A percentile compares a stretch with the other conserved stretches of the same genome.
phyloP scores from a whole-genome alignment of 2,888 invertebrate species.

The Crioceris asparagi region DNA sequence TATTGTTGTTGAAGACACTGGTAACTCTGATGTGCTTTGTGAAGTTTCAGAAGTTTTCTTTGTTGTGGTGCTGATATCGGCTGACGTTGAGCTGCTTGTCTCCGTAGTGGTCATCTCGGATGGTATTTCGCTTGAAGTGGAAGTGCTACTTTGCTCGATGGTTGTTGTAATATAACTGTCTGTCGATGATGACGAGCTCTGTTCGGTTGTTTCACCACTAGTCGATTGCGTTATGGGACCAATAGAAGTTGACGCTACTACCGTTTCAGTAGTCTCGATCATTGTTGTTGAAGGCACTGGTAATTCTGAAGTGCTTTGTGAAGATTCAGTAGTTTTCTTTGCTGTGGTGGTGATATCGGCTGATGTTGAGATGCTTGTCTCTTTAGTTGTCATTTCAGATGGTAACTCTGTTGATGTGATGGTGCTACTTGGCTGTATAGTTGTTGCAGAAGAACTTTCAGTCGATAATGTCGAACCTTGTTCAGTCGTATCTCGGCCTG shows the following conservation, averaged over 20 bases:
- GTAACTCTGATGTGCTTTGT: background rate
- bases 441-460: background rate
- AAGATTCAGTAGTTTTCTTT: no score
- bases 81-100: no score
- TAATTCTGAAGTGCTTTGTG: no score
- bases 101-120: no score
- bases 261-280: background rate
- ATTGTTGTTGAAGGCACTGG: background rate
- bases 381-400: background rate
- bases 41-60: slow-evolving; percentile 1
- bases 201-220: background rate
- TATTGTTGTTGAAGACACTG: background rate
- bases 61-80: slow-evolving; percentile 1
- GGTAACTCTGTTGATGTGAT: slow-evolving; percentile 8
- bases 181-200: background rate
- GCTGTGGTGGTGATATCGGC: background rate
- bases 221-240: slow-evolving; percentile 1
- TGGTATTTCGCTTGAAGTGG: background rate
- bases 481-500: no score
- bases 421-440: background rate
- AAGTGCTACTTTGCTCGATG: no score
- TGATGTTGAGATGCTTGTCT: background rate
- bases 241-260: background rate
- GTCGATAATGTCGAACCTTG: no score
- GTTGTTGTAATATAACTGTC: background rate